Evolutionary conservation across 2,888 invertebrate genomes (phyloP), one percentile per base, ranked within the genome.

Genomic region (Acheta domesticus): DNA sequence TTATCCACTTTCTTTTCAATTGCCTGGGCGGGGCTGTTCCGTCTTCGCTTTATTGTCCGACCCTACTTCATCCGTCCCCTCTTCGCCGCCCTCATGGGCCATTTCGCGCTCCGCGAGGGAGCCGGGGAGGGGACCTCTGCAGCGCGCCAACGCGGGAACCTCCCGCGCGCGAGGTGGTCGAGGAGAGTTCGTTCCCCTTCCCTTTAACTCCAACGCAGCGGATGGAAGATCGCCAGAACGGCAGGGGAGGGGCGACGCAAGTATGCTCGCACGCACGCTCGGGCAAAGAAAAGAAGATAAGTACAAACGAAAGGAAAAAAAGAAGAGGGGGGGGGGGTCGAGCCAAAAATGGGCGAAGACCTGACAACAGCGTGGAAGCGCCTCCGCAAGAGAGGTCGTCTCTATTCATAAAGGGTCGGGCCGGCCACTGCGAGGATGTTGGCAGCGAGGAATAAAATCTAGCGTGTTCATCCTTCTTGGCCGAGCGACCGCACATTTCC

Each of bases 331-430:
- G 1, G 8, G 5, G 8, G 36, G 36, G 36, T 5, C 36, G 36
- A 36, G 36, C 36, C 36, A 8, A 36, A 36, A 36, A 36, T 23
- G 75, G 49, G n/a, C 36, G 19, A 74, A 49, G 74, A 73, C 12
- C 74, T 48, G 49, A 76, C 76, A 20, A 80, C 50, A 75, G 21
- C 50, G 78, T 50, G 73, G n/a, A 80, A 75, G 36, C 36, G 36
- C 5, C 36, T 36, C 36, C 36, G 36, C 36, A 78, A 75, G 62
- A 49, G 78, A 76, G 80, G 80, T 80, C 78, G 80, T 80, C 80
- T 80, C 73, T 80, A 80, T 80, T 78, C 80, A 80, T 80, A 80
- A 80, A 78, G 73, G 80, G 76, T 73, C 20, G 14, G 79, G 75
- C 36, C 36, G 74, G 75, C 21, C 49, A 76, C 73, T 48, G 75